phyloP scores from a whole-genome alignment of 2,888 invertebrate genomes.

The Papilio gigon region DNA sequence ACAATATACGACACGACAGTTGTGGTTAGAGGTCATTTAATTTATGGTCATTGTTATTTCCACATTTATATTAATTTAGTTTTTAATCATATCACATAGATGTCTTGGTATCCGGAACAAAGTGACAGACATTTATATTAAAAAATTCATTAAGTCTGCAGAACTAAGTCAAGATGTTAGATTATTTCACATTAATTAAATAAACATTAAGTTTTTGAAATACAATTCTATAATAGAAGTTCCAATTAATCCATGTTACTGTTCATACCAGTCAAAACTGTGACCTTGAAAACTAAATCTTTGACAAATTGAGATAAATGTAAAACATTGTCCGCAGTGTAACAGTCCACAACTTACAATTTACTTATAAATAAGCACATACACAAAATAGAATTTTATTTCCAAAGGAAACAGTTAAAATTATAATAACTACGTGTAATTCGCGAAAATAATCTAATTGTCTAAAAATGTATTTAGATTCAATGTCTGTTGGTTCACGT shows the following conservation, averaged over 20 bases:
- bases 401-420: slow-evolving; percentile 66
- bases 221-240: slow-evolving; percentile 43
- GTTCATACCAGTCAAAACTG: slow-evolving; percentile 29
- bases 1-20: slow-evolving; percentile 27
- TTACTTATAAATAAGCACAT: slow-evolving; percentile 47
- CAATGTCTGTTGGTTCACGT: not conserved
- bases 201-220: slow-evolving; percentile 51
- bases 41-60: slow-evolving; percentile 25
- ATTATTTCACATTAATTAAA: slow-evolving; percentile 44
- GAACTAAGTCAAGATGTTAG: slow-evolving; percentile 41
- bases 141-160: slow-evolving; percentile 32
- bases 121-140: slow-evolving; percentile 16
- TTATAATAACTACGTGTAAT: slow-evolving; percentile 61
- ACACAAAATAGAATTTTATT: slow-evolving; percentile 56
- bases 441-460: slow-evolving; percentile 23
- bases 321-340: slow-evolving; percentile 22
- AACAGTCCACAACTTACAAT: slow-evolving; percentile 45
- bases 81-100: slow-evolving; percentile 25
- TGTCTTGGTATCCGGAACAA: slow-evolving; percentile 25
- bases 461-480: slow-evolving; percentile 2
- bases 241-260: slow-evolving; percentile 40
- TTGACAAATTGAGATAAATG: slow-evolving; percentile 43
- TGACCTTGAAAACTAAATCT: slow-evolving; percentile 11
- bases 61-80: slow-evolving; percentile 12
- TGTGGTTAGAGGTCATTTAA: slow-evolving; percentile 27